A percentile compares a stretch with the other conserved stretches of the same genome.
phyloP scores from a whole-genome alignment of 1,140 invertebrate genomes.

The Drosophila truncata region DNA sequence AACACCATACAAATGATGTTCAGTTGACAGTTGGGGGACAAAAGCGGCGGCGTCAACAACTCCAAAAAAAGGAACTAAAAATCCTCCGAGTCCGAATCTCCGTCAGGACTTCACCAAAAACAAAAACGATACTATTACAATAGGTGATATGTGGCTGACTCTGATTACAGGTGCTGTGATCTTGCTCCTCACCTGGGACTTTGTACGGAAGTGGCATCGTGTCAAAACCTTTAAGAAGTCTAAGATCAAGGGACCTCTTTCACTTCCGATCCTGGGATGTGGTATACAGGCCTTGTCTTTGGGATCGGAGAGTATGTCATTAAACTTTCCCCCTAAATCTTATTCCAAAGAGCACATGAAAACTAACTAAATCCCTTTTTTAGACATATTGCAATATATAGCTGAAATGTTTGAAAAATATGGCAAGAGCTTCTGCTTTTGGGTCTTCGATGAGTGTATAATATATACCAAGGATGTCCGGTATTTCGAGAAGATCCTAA shows the following conservation, averaged over 20 bases:
- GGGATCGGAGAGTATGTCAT: constrained; percentile 64
- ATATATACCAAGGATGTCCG: constrained; percentile 81
- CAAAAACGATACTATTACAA: constrained; percentile 7
- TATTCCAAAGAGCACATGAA: too few species aligned
- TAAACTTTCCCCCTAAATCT: too few species aligned
- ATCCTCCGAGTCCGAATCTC: constrained; percentile 7
- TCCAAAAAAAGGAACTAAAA: constrained; percentile 22
- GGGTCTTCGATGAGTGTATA: constrained; percentile 87
- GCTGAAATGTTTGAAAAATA: constrained; percentile 41
- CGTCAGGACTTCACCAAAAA: background rate
- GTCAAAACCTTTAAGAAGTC: constrained; percentile 32
- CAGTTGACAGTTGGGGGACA: constrained; percentile 44
- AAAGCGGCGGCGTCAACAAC: constrained; percentile 46
- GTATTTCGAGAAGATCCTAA: constrained; percentile 61
- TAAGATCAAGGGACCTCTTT: constrained; percentile 47
- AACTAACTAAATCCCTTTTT: background rate
- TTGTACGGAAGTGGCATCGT: constrained; percentile 52
- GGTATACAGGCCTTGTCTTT: constrained; percentile 49
- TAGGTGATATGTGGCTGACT: constrained; percentile 55
- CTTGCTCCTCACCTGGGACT: constrained; percentile 63
- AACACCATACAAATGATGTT: too few species aligned
- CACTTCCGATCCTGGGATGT: constrained; percentile 55
- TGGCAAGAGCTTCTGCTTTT: constrained; percentile 85
- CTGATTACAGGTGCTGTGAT: constrained; percentile 45
- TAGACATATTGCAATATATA: constrained; percentile 55